These are phyloP conservation scores for Drosophila obscura DNA, from an alignment of 1,140 invertebrate species.

Conservation along the genomic window DNA sequence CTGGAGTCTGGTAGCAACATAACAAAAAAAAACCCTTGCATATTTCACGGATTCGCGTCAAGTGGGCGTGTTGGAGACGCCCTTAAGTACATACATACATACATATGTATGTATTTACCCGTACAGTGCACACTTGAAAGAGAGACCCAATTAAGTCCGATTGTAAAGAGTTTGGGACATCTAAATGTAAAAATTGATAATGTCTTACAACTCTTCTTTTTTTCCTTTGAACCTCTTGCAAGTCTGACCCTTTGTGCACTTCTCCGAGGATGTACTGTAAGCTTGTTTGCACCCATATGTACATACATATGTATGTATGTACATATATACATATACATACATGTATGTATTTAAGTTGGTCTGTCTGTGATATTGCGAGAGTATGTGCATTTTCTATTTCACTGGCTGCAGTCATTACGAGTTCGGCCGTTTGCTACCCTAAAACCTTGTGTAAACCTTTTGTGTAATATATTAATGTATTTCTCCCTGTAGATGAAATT, in stretches of 20 bases:
- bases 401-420: too few relatives aligned
- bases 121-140: not conserved
- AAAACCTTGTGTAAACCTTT: not conserved
- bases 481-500: too few relatives aligned
- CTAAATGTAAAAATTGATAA: too few relatives aligned
- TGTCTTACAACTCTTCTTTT: too few relatives aligned
- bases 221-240: too few relatives aligned
- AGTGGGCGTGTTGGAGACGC: constrained; percentile 48
- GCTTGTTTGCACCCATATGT: not conserved
- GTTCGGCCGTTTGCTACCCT: not conserved
- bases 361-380: constrained; percentile 13
- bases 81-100: not conserved
- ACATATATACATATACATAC: not conserved
- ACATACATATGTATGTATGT: not conserved
- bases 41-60: constrained; percentile 61
- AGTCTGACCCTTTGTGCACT: too few relatives aligned
- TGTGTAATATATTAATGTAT: too few relatives aligned
- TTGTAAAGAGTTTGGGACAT: too few relatives aligned
- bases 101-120: constrained; percentile 4
- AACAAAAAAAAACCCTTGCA: constrained; percentile 65
- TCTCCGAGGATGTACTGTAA: too few relatives aligned
- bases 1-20: constrained; percentile 56
- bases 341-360: not conserved
- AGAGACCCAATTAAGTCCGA: too few relatives aligned
- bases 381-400: not conserved